Evolutionary conservation across 2,113 vertebrate species (phyloP).

Genomic region (Tachysurus fulvidraco): DNA sequence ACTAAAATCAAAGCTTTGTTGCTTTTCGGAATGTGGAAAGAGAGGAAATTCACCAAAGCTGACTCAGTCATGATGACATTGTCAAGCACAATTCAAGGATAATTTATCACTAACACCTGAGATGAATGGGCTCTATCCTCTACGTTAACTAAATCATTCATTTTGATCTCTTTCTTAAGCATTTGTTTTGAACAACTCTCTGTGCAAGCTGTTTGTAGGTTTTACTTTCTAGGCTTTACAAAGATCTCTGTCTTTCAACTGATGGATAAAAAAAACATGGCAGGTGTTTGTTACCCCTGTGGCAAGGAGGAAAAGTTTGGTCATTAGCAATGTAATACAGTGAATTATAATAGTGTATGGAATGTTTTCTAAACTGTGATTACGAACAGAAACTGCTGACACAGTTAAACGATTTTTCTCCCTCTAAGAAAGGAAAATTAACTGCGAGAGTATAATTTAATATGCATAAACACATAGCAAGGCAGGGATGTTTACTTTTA

Average conservation of each 20-base stretch:
- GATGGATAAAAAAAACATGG: slow-evolving; percentile 33
- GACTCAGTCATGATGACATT: slow-evolving; percentile 40
- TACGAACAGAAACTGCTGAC: slow-evolving; percentile 64
- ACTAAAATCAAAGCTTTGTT: neutral
- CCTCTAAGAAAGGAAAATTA: slow-evolving; percentile 53
- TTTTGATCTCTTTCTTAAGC: slow-evolving; percentile 24
- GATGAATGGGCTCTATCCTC: slow-evolving; percentile 38
- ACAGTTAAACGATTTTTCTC: slow-evolving; percentile 38
- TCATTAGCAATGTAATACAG: slow-evolving; percentile 65
- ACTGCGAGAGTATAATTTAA: no score
- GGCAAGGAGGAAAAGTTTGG: slow-evolving; percentile 57
- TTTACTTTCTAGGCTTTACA: slow-evolving; percentile 56
- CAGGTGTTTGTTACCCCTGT: slow-evolving; percentile 51
- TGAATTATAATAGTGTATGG: slow-evolving; percentile 53
- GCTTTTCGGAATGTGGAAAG: neutral
- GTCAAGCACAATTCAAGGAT: slow-evolving; percentile 48
- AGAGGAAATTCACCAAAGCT: neutral
- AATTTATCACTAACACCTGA: slow-evolving; percentile 42
- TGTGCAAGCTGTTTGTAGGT: slow-evolving; percentile 48
- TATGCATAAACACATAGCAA: slow-evolving; percentile 18
- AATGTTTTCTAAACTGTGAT: slow-evolving; percentile 49
- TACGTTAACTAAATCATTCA: slow-evolving; percentile 47
- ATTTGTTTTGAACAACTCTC: slow-evolving; percentile 23
- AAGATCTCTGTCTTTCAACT: slow-evolving; percentile 47
- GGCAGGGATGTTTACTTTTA: neutral